A percentile compares a stretch with the other conserved stretches of the same genome.
Conservation (phyloP, 2,888 invertebrate species). For the Cordilura impudica region DNA sequence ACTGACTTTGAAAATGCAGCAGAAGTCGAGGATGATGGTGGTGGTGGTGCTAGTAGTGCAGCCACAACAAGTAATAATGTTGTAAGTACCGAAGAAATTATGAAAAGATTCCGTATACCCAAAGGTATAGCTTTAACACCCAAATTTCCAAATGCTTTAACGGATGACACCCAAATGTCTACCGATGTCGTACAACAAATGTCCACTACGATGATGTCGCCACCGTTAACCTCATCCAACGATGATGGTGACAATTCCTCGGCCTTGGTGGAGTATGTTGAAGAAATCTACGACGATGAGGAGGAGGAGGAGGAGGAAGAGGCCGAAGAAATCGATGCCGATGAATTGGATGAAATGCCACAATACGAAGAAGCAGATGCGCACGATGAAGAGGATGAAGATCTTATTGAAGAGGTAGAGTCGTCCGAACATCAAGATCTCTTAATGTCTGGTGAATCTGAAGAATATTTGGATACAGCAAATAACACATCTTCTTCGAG, state of each 20-base stretch:
- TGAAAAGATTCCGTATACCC: slow-evolving; percentile 76
- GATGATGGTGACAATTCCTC: slow-evolving; percentile 62
- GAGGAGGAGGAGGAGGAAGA: slow-evolving; percentile 37
- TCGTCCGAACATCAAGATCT: slow-evolving; percentile 57
- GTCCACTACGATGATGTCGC: slow-evolving; percentile 37
- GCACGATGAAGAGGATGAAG: slow-evolving; percentile 34
- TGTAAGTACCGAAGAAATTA: slow-evolving; percentile 72
- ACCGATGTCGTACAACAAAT: slow-evolving; percentile 5
- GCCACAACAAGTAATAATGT: slow-evolving; percentile 3
- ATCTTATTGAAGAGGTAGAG: slow-evolving; percentile 55
- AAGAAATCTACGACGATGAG: slow-evolving; percentile 62
- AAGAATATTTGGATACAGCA: slow-evolving; percentile 31
- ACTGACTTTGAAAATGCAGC: slow-evolving; percentile 44
- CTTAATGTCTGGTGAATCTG: slow-evolving; percentile 53
- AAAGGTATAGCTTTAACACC: slow-evolving; percentile 74
- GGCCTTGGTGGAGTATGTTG: slow-evolving; percentile 64
- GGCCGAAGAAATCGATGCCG: slow-evolving; percentile 29
- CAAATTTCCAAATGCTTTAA: slow-evolving; percentile 63
- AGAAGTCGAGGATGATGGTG: slow-evolving; percentile 66
- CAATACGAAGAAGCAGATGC: slow-evolving; percentile 38
- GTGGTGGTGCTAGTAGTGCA: neutral
- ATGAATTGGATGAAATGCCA: slow-evolving; percentile 37
- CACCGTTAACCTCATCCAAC: slow-evolving; percentile 36
- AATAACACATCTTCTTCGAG: slow-evolving; percentile 36
- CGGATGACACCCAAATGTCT: slow-evolving; percentile 13